Base-by-base conservation (phyloP, 2,113 vertebrate genomes). In the Bombycilla garrulus region DNA sequence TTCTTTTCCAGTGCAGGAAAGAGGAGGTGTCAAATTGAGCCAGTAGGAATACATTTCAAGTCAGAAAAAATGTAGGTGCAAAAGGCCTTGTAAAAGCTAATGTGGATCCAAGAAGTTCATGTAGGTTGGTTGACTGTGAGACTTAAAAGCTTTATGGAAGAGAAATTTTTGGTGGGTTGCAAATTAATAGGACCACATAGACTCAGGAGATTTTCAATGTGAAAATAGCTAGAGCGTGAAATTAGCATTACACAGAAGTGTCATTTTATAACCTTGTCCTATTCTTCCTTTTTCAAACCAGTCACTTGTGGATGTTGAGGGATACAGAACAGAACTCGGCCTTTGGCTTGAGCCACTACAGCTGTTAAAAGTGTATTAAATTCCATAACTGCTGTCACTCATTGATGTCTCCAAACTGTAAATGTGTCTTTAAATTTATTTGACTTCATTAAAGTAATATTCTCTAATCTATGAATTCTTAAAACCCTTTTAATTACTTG, bases 261-360 rank as follows among this genome's bases (percentile, higher is more conserved):
- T 42, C 4, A 3, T 65, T 38, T 80, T 80, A 53, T 81, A 92
- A 88, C 29, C 20, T 86, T 58, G 19, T 66, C 29, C 13, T 76
- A 9, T 24, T 69, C 73, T 73, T 81, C 24, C 9, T 79, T 95
- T 74, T 42, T 26, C 26, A 62, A 79, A 33, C 35, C 35, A 18
- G 78, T 57, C 22, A 31, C 13, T 81, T 74, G 23, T 33, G 42
- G 20, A 54, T 88, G 56, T 17, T 78, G 20, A 35, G 42, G 20
- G 5, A 40, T 54, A 45, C 7, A 38, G n/a, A 38, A 82, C 15
- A 45, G 4, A 44, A 15, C 51, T 29, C 0, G 0, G 26, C 25
- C 31, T 78, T 85, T 48, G 56, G 22, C 56, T 82, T 58, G 65
- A 79, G 13, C 10, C 13, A 14, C 48, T 51, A 22, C 20, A 62